Evolutionary conservation across 2,797 vertebrate genomes (phyloP).

Genomic region (Dallia pectoralis): DNA sequence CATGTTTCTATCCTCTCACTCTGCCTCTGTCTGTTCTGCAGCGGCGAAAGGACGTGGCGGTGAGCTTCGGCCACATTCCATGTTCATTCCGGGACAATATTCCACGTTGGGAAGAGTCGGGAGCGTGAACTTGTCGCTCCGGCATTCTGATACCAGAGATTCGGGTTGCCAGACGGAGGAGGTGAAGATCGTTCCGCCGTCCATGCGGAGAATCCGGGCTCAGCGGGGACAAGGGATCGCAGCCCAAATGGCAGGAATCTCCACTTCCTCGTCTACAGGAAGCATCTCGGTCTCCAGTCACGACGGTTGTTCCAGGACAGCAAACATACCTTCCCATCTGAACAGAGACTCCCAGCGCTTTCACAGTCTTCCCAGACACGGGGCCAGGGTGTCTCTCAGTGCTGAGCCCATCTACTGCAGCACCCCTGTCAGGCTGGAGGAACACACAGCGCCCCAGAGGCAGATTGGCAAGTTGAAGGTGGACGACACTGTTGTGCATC

Average conservation of each 20-base stretch:
- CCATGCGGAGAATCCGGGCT: slow-evolving; percentile 91
- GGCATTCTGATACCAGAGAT: slow-evolving; percentile 83
- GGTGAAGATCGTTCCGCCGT: slow-evolving; percentile 89
- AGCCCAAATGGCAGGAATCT: slow-evolving; percentile 90
- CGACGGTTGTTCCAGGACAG: slow-evolving; percentile 71
- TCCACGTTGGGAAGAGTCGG: slow-evolving; percentile 84
- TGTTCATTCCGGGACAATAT: slow-evolving; percentile 86
- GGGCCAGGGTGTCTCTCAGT: slow-evolving; percentile 80
- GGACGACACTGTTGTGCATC: slow-evolving; percentile 75
- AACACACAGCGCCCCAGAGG: slow-evolving; percentile 55
- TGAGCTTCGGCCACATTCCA: slow-evolving; percentile 82
- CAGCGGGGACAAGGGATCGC: slow-evolving; percentile 95
- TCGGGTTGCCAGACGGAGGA: slow-evolving; percentile 94
- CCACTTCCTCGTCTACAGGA: slow-evolving; percentile 82
- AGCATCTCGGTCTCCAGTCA: slow-evolving; percentile 83
- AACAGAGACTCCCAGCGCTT: slow-evolving; percentile 79
- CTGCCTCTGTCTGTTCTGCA: slow-evolving; percentile 35
- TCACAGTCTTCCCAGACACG: slow-evolving; percentile 89
- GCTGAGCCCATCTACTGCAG: slow-evolving; percentile 78
- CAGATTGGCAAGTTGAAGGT: slow-evolving; percentile 78
- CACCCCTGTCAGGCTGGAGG: slow-evolving; percentile 72
- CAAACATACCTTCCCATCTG: slow-evolving; percentile 74
- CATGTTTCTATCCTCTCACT: slow-evolving; percentile 30
- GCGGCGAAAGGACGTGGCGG: slow-evolving; percentile 75
- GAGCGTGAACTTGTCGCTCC: slow-evolving; percentile 71